Evolutionary conservation across 2,113 vertebrate genomes (phyloP).

Genomic region (Sapajus apella): DNA sequence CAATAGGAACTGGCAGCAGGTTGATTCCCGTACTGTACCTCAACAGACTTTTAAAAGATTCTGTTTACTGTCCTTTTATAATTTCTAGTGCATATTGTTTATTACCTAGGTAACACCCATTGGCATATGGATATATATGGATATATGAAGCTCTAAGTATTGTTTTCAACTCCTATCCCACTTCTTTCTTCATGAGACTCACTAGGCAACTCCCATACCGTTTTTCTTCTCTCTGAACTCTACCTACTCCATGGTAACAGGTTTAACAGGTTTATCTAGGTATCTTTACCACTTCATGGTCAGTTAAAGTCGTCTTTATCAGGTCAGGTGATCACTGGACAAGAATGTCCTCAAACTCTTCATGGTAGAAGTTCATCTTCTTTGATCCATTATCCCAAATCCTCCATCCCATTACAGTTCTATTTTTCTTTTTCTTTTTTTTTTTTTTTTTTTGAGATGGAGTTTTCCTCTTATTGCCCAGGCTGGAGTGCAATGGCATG

Average conservation of each 20-base stretch:
- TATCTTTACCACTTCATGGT: neutral
- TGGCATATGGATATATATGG: neutral
- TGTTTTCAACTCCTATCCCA: slow-evolving; percentile 4
- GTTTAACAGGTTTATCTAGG: slow-evolving; percentile 36
- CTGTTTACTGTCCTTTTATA: neutral
- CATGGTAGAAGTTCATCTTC: neutral
- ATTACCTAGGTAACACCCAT: neutral
- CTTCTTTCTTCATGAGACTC: slow-evolving; percentile 57
- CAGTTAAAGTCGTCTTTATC: slow-evolving; percentile 31
- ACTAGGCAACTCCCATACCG: neutral
- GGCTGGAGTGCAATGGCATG: too few species aligned
- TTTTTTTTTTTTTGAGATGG: too few species aligned
- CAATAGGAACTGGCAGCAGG: neutral
- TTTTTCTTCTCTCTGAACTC: slow-evolving; percentile 17
- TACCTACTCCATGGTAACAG: neutral
- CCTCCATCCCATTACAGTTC: neutral
- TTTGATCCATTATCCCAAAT: neutral
- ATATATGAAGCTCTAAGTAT: neutral
- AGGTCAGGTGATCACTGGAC: neutral
- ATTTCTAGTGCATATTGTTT: neutral
- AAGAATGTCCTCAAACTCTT: neutral
- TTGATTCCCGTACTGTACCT: neutral
- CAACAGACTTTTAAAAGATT: neutral
- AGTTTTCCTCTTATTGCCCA: too few species aligned
- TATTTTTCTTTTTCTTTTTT: neutral